Evolutionary conservation across 2,888 invertebrate genomes (phyloP), one percentile per base, ranked within the genome.

Genomic region (Cryptops parisi): DNA sequence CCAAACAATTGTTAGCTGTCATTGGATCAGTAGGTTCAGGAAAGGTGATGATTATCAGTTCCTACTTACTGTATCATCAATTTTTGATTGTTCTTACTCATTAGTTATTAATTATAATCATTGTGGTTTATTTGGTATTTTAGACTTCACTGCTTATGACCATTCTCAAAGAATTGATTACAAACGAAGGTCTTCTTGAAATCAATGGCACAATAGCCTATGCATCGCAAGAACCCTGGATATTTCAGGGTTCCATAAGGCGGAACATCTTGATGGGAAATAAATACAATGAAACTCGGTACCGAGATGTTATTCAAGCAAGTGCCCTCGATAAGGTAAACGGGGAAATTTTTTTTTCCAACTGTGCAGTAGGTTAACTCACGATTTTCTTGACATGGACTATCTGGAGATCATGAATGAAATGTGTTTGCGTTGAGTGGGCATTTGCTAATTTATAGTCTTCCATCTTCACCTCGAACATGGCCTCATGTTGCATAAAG

Each of bases 211-310:
- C 61, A 23, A 58, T 75, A 3, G 70, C 73, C 0, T 88, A 84
- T 64, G 80, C 82, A 1, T 77, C 83, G 46, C 71, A 74, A 63
- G 23, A 85, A 61, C 79, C 88, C 0, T 89, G 88, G 87, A 72
- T 80, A 26, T 73, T 78, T 60, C 76, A 77, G 45, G 76, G 76
- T 1, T 84, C 85, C 56, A 81, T 97, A 0, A 76, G 87, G 9
- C 90, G 94, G 64, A 97, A 97, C 68, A 88, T 97, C 58, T 68
- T 91, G 1, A 96, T 97, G 69, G 94, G 93, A 0, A 78, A 76
- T 63, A 73, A 77, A 57, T 78, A 72, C 59, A 74, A 78, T 54
- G 66, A 72, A 24, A 70, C 68, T 45, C 70, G 71, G 58, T 79
- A 74, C 61, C 63, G 68, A 33, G 61, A 61, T 60, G 66, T 65